Evolutionary conservation across 2,888 invertebrate species (phyloP).

Genomic region (Noctua janthe): DNA sequence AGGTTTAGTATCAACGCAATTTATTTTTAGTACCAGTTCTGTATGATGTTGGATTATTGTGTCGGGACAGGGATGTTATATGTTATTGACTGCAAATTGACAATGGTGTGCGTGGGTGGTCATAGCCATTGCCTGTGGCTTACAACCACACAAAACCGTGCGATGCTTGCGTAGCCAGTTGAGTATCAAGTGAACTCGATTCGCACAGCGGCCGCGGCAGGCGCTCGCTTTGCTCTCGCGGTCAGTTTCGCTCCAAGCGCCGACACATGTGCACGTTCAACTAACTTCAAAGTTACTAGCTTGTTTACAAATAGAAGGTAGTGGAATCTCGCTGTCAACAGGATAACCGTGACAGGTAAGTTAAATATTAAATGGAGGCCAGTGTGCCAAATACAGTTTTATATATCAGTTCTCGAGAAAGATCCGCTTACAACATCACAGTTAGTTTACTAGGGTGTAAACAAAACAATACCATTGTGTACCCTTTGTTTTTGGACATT

Average conservation of each 20-base stretch:
- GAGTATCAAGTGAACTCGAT: conserved; percentile 81
- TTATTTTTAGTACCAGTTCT: conserved; percentile 16
- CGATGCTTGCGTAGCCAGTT: conserved; percentile 61
- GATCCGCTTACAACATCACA: conserved; percentile 48
- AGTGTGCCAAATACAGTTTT: conserved; percentile 74
- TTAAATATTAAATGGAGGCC: conserved; percentile 80
- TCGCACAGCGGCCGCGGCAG: conserved; percentile 71
- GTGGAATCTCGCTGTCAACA: conserved; percentile 79
- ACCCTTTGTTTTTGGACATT: conserved; percentile 81
- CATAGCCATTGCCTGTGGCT: conserved; percentile 62
- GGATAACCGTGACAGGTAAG: conserved; percentile 86
- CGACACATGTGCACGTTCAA: conserved; percentile 77
- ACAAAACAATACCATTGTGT: conserved; percentile 79
- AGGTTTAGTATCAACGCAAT: conserved; percentile 12
- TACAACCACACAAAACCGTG: conserved; percentile 64
- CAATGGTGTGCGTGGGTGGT: conserved; percentile 70
- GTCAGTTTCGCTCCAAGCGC: conserved; percentile 81
- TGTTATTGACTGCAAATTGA: conserved; percentile 63
- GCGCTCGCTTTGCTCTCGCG: conserved; percentile 66
- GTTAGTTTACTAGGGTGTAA: conserved; percentile 68
- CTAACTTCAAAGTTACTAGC: conserved; percentile 56
- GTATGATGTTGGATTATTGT: conserved; percentile 38
- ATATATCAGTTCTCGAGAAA: conserved; percentile 32
- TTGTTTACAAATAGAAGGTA: conserved; percentile 86
- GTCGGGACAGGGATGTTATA: conserved; percentile 49